These are phyloP conservation scores for Mantis religiosa DNA, from an alignment of 2,888 invertebrate genomes.

Conservation along the genomic window DNA sequence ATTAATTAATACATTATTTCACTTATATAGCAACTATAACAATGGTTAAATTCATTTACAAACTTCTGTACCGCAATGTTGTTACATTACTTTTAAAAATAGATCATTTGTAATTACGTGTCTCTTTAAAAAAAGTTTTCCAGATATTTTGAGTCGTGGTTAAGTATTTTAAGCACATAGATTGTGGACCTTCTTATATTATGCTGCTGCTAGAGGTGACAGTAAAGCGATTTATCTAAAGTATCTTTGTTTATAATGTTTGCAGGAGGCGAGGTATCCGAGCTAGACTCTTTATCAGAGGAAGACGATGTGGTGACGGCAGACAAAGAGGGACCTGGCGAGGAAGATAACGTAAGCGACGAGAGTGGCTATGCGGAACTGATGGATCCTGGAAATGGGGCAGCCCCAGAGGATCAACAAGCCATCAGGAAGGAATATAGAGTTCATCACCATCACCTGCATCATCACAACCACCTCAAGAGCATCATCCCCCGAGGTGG, in stretches of 20 bases:
- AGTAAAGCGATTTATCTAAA: too few species aligned
- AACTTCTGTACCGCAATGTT: too few species aligned
- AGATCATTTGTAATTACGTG: too few species aligned
- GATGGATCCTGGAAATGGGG: constrained; percentile 16
- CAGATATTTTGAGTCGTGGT: too few species aligned
- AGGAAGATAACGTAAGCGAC: constrained; percentile 69
- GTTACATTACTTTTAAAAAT: too few species aligned
- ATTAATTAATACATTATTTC: too few species aligned
- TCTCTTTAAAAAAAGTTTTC: too few species aligned
- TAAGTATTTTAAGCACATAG: too few species aligned
- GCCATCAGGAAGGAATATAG: background rate
- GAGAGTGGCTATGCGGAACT: constrained; percentile 88
- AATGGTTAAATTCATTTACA: too few species aligned
- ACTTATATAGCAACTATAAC: too few species aligned
- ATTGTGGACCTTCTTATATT: too few species aligned
- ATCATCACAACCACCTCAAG: background rate
- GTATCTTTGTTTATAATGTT: background rate
- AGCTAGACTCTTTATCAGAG: constrained; percentile 38
- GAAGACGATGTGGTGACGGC: constrained; percentile 42
- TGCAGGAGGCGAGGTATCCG: constrained; percentile 30
- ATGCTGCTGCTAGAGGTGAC: too few species aligned
- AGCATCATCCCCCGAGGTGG: background rate
- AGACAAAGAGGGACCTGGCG: background rate
- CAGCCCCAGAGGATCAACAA: background rate
- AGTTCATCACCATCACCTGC: background rate